Evolutionary conservation across 2,113 vertebrate species (phyloP), one percentile per base, ranked within the genome.

Genomic region (Zapus hudsonius): DNA sequence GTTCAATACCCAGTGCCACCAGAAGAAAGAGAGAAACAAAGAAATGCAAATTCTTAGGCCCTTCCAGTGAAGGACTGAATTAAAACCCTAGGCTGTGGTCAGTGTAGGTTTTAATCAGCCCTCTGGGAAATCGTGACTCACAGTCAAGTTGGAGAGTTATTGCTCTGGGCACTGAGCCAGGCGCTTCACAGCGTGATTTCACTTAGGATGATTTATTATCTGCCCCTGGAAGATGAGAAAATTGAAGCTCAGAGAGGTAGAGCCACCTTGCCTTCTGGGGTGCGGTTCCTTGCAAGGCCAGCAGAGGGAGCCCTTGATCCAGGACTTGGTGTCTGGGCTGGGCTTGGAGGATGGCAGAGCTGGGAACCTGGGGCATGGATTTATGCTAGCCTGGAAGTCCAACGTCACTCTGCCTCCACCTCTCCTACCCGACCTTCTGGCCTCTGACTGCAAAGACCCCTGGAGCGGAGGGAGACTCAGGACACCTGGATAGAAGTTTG

Each of bases 221-320:
- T 7, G 19, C 61, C 38, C 11, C 40, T 61, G 10, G 61, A 82
- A 19, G 47, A 63, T 16, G 23, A 61, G 16, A 52, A 81, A 67
- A 27, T 2, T 0, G 11, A 36, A 69, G 16, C 52, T 80, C 42
- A 17, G 72, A 42, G 40, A 80, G 16, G 40, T 17, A 38, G 57
- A 38, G 11, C 7, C 52, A 33, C 55, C 67, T 73, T 10, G 40
- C 36, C 42, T 17, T 0, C 2, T 20, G 67, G 27, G 59, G 2
- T 59, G 42, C 38, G 3, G 27, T 92, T 92, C 47, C 16, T 25
- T 23, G 0, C 0, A 7, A 55, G 69, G 38, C 63, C 95, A 94
- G 93, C 42, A 95, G 91, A 89, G 83, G 76, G 87, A 25, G 89
- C 1, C 36, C 73, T 70, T 36, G 59, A 69, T 55, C 15, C 23